A percentile compares a stretch with the other conserved stretches of the same genome.
Evolutionary conservation across 2,113 vertebrate species (phyloP).

Genomic region (Epinephelus moara): DNA sequence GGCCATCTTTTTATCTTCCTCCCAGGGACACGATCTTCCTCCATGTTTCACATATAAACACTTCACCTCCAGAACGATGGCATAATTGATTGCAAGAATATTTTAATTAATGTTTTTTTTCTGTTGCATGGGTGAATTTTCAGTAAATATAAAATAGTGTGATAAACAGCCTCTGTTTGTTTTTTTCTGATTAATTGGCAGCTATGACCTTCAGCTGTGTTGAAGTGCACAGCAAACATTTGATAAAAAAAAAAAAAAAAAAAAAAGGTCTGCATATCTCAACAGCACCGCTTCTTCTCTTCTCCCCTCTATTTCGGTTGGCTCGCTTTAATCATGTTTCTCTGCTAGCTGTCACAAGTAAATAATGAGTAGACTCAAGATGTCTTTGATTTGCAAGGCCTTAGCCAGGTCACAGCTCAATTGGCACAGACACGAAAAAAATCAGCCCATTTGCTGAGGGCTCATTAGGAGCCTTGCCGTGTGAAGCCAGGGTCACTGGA

Average conservation of each 20-base stretch:
- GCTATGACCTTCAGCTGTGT: constrained; percentile 64
- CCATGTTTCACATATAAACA: background rate
- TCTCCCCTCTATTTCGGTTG: constrained; percentile 57
- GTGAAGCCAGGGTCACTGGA: constrained; percentile 61
- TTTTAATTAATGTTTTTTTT: constrained; percentile 22
- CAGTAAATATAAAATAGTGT: constrained; percentile 35
- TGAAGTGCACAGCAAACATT: constrained; percentile 59
- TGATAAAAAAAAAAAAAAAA: constrained; percentile 42
- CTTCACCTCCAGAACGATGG: background rate
- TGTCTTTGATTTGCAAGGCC: constrained; percentile 74
- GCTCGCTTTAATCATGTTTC: constrained; percentile 76
- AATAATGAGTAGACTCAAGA: constrained; percentile 78
- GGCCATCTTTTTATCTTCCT: constrained; percentile 34
- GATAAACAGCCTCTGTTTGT: constrained; percentile 35
- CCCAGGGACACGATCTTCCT: constrained; percentile 15
- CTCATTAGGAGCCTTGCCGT: constrained; percentile 71
- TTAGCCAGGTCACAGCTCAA: constrained; percentile 74
- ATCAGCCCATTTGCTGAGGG: constrained; percentile 60
- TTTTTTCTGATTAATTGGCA: constrained; percentile 59
- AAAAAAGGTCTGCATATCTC: constrained; percentile 25
- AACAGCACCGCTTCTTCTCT: constrained; percentile 21
- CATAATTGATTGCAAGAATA: constrained; percentile 2
- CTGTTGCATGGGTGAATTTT: constrained; percentile 7
- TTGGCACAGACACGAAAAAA: constrained; percentile 63
- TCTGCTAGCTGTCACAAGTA: constrained; percentile 72